Evolutionary conservation across 2,113 vertebrate species (phyloP).

Genomic region (Burhinus oedicnemus): DNA sequence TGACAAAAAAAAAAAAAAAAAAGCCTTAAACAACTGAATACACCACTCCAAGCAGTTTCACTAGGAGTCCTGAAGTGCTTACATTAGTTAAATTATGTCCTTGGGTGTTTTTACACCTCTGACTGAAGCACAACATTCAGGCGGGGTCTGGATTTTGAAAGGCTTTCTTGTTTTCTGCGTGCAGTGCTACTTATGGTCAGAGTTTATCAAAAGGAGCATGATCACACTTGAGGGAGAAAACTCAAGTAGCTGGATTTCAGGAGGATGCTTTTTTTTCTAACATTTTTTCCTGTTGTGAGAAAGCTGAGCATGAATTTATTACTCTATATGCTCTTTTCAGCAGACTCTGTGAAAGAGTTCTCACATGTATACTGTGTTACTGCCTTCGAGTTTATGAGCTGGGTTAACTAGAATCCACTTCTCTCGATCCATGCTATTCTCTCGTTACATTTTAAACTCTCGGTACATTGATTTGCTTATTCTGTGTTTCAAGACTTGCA

Average conservation of each 20-base stretch:
- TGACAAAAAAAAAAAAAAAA: too few species aligned
- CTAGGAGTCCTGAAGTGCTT: conserved; percentile 60
- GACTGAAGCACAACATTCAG: conserved; percentile 37
- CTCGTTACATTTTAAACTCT: neutral
- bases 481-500: neutral
- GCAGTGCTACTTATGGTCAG: conserved; percentile 9
- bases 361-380: neutral
- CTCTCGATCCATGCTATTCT: neutral
- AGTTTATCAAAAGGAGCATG: conserved; percentile 40
- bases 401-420: neutral
- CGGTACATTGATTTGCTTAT: neutral
- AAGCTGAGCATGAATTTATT: conserved; percentile 9
- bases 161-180: conserved; percentile 20
- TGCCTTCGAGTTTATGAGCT: neutral
- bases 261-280: neutral
- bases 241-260: neutral
- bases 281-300: neutral
- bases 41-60: conserved; percentile 47
- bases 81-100: conserved; percentile 64
- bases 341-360: neutral
- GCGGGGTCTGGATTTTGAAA: conserved; percentile 34
- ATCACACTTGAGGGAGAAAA: neutral
- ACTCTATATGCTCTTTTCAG: neutral
- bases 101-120: conserved; percentile 67
- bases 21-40: conserved; percentile 51